Conservation (phyloP, 1,140 invertebrate genomes). For the Drosophila truncata region DNA sequence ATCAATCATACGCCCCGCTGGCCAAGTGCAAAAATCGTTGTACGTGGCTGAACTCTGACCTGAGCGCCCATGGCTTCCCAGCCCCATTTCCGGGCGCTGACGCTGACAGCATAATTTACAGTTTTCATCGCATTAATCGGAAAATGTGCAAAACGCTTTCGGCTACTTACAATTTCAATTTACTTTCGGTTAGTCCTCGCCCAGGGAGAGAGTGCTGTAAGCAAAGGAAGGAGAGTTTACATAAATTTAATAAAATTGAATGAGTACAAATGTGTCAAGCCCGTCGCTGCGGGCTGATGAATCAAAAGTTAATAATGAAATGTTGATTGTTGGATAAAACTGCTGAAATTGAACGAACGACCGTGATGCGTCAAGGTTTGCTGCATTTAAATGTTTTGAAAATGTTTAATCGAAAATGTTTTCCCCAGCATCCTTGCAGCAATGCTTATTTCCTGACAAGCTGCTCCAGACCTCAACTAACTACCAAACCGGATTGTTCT, state of each 20-base stretch:
- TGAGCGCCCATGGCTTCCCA: conserved; percentile 5
- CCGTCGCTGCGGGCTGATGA: conserved; percentile 14
- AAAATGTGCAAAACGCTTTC: conserved; percentile 47
- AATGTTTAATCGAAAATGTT: conserved; percentile 5
- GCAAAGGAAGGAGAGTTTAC: conserved; percentile 25
- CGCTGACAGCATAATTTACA: conserved; percentile 70
- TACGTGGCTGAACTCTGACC: conserved; percentile 46
- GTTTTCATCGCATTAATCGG: conserved; percentile 56
- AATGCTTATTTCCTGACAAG: neutral
- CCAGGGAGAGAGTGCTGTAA: conserved; percentile 33
- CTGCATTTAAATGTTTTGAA: conserved; percentile 11
- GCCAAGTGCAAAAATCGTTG: conserved; percentile 33
- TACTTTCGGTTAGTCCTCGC: conserved; percentile 39
- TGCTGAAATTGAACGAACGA: conserved; percentile 2
- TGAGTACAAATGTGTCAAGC: conserved; percentile 35
- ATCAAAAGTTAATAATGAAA: conserved; percentile 30
- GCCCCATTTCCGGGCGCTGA: conserved; percentile 18
- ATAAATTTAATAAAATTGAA: conserved; percentile 52
- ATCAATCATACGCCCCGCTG: conserved; percentile 77
- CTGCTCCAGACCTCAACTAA: neutral
- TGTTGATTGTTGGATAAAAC: conserved; percentile 5
- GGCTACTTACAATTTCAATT: conserved; percentile 61
- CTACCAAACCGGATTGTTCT: neutral
- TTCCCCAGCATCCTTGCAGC: neutral
- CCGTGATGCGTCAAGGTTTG: conserved; percentile 8